Evolutionary conservation across 2,113 vertebrate genomes (phyloP).

Genomic region (Phyllostomus hastatus): DNA sequence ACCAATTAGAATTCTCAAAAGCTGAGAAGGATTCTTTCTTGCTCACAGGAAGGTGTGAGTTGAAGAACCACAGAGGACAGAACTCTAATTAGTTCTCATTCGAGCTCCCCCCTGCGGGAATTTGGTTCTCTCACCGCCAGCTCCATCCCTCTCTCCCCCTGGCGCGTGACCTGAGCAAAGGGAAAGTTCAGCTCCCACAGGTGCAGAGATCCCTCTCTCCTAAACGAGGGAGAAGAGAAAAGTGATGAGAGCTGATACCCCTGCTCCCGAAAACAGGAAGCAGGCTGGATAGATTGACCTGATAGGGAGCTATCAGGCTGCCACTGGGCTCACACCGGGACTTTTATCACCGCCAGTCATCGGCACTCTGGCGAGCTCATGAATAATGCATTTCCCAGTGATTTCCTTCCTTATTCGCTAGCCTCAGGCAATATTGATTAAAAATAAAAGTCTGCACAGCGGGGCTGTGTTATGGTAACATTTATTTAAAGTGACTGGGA

Average conservation of each 20-base stretch:
- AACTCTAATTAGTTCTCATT: slow-evolving; percentile 29
- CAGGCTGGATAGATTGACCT: slow-evolving; percentile 74
- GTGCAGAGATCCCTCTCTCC: slow-evolving; percentile 51
- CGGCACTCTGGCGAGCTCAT: slow-evolving; percentile 73
- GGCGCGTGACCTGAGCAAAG: slow-evolving; percentile 50
- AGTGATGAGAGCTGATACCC: slow-evolving; percentile 73
- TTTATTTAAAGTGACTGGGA: slow-evolving; percentile 62
- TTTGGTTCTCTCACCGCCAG: background rate
- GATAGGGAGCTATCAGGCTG: slow-evolving; percentile 78
- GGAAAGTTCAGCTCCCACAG: slow-evolving; percentile 71
- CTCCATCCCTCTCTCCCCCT: slow-evolving; percentile 38
- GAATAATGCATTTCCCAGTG: slow-evolving; percentile 79
- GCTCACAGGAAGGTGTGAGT: background rate
- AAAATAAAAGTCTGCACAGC: slow-evolving; percentile 19
- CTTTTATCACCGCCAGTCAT: slow-evolving; percentile 77
- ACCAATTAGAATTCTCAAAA: background rate
- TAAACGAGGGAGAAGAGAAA: slow-evolving; percentile 59
- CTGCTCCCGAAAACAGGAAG: slow-evolving; percentile 76
- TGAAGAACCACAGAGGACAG: background rate
- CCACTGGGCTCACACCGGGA: slow-evolving; percentile 54
- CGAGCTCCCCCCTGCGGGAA: background rate
- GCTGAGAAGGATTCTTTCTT: background rate
- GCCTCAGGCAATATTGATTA: slow-evolving; percentile 64
- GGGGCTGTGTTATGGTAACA: slow-evolving; percentile 52
- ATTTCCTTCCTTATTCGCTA: slow-evolving; percentile 78